A percentile compares a stretch with the other conserved stretches of the same genome.
These are phyloP conservation scores for Enteromius mattozi DNA, from an alignment of 2,797 vertebrate genomes.

Conservation along the genomic window DNA sequence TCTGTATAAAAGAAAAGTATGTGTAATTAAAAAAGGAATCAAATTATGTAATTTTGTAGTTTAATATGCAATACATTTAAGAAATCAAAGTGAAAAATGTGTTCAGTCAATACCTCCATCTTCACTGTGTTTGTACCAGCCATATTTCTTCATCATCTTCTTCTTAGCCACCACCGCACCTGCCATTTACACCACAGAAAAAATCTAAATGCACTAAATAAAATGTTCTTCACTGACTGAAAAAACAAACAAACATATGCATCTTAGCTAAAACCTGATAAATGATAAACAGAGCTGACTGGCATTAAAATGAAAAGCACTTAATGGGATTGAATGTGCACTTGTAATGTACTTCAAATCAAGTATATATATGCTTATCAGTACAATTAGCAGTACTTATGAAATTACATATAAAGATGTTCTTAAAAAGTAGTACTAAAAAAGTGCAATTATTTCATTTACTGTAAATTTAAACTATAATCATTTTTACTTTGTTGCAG, in stretches of 20 bases:
- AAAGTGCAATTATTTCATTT: not conserved
- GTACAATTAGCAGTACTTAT: no score
- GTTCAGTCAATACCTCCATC: conserved; percentile 55
- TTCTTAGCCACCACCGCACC: conserved; percentile 66
- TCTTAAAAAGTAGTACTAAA: no score
- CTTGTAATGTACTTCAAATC: not conserved
- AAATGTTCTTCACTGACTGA: not conserved
- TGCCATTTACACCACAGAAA: conserved; percentile 19
- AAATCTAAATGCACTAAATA: not conserved
- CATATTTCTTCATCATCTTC: conserved; percentile 67
- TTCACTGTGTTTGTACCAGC: conserved; percentile 66
- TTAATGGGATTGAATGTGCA: not conserved
- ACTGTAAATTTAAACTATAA: not conserved
- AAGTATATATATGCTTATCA: not conserved
- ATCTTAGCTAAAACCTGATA: no score
- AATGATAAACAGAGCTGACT: no score
- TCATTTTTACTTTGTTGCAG: not conserved
- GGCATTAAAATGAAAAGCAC: not conserved
- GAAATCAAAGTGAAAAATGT: not conserved
- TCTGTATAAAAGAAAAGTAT: conserved; percentile 45
- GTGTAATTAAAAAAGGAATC: not conserved
- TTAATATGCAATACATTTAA: not conserved
- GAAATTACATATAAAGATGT: not conserved
- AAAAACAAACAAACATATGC: not conserved
- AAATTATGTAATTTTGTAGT: not conserved